Evolutionary conservation across 2,888 invertebrate species (phyloP).

Genomic region (Raillietiella orientalis): DNA sequence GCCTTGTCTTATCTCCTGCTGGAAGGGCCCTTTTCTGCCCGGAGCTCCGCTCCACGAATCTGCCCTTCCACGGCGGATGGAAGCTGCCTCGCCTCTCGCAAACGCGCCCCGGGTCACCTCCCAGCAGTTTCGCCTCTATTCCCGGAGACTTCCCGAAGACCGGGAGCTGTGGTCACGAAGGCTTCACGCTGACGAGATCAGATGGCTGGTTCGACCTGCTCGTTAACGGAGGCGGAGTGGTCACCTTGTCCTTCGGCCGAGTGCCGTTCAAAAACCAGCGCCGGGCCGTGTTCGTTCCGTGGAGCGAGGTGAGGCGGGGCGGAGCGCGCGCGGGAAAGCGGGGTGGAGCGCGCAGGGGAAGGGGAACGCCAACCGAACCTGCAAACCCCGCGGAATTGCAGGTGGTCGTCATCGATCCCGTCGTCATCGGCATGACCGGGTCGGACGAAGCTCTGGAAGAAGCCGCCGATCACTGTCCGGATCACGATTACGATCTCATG

Average conservation of each 20-base stretch:
- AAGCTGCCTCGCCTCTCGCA: no score
- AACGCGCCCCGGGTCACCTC: no score
- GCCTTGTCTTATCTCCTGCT: no score
- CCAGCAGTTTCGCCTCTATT: no score
- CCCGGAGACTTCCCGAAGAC: no score
- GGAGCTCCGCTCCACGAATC: no score
- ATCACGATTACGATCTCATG: conserved; percentile 53
- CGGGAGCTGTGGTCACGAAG: conserved; percentile 77
- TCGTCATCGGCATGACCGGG: conserved; percentile 7
- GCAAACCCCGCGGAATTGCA: no score
- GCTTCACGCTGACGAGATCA: conserved; percentile 71
- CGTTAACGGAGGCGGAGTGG: conserved; percentile 92
- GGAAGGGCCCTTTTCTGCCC: no score
- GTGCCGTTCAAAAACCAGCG: conserved; percentile 68
- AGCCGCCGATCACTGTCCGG: conserved; percentile 25
- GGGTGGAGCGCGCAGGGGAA: no score
- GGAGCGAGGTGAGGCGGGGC: conserved; percentile 90
- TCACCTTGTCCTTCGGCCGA: conserved; percentile 79
- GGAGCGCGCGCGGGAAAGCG: no score
- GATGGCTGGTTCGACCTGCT: conserved; percentile 96
- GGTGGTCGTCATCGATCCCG: conserved; percentile 11
- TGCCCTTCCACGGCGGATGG: no score
- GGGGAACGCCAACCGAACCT: no score
- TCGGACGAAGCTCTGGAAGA: neutral
- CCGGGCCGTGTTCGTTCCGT: conserved; percentile 71